Evolutionary conservation across 2,888 invertebrate species (phyloP), one percentile per base, ranked within the genome.

Genomic region (Pachydiplax longipennis): DNA sequence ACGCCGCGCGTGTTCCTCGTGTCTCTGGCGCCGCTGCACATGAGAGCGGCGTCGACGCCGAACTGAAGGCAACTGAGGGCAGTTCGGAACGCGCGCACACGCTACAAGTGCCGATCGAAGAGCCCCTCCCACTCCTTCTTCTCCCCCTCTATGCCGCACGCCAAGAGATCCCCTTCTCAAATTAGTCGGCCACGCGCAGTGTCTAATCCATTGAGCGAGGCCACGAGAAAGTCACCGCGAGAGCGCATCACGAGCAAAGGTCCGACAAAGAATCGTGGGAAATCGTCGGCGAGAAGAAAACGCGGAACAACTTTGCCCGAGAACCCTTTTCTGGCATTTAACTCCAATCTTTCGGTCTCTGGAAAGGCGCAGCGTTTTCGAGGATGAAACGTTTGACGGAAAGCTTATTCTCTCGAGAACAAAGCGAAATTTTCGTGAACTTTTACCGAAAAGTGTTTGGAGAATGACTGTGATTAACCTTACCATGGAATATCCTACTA

Each of bases 51-150:
- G 73, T 73, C 73, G 73, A 73, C 73, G 73, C 25, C 73, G 73
- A 31, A 73, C 73, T 31, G 73, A 73, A 73, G 73, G 73, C 73
- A 73, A 73, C 73, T 73, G 73, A 73, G 12, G 73, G 73, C 25
- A 73, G 65, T 65, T 83, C 35, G 83, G 87, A 87, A 87, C 87
- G 87, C 87, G 87, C 87, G 87, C 87, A 87, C 87, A 87, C 87
- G 87, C 87, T 37, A 87, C 87, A 87, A 87, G 87, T 87, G 87
- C 87, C 87, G 87, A 87, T 87, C 87, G 87, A 87, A 87, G 61
- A 31, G 31, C 61, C 37, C 35, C 87, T 53, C 53, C 83, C 83
- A 53, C 61, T 22, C 35, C 83, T 53, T 35, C 35, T 1, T 58
- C 83, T 35, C 83, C 35, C 35, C 22, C 1, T 44, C 83, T 58